A percentile compares a stretch with the other conserved stretches of the same genome.
These are phyloP conservation scores for Onychomys torridus DNA, from an alignment of 2,797 vertebrate genomes.

Conservation along the genomic window DNA sequence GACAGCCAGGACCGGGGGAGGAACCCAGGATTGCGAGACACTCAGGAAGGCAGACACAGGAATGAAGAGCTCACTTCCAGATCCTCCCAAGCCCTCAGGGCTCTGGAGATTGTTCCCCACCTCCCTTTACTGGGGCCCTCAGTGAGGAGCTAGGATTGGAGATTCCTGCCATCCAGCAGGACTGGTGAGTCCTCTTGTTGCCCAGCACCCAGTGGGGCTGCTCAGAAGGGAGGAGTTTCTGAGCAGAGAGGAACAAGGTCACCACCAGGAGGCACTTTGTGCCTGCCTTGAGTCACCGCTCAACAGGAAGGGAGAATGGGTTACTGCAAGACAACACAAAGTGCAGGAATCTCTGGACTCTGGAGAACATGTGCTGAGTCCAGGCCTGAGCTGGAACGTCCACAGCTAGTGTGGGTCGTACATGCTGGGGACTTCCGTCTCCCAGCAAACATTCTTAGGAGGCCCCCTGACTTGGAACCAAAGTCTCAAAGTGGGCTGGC, in stretches of 20 bases:
- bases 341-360: not conserved
- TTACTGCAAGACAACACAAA: accelerated
- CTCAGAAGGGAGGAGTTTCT: not conserved
- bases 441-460: not conserved
- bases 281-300: not conserved
- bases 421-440: not conserved
- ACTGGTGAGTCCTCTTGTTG: not conserved
- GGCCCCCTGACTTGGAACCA: not conserved
- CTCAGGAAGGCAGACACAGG: not conserved
- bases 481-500: not conserved
- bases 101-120: not conserved
- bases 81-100: not conserved
- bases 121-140: not conserved
- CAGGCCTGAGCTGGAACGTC: not conserved
- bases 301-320: not conserved
- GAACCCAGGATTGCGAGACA: not conserved
- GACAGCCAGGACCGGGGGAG: not conserved
- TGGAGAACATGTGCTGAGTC: not conserved
- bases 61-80: not conserved
- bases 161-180: not conserved
- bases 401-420: not conserved
- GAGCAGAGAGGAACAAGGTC: not conserved
- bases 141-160: not conserved
- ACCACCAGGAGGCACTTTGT: slow-evolving; percentile 68
- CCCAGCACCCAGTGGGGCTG: not conserved